phyloP scores from a whole-genome alignment of 2,113 vertebrate genomes.

The Pipa parva region DNA sequence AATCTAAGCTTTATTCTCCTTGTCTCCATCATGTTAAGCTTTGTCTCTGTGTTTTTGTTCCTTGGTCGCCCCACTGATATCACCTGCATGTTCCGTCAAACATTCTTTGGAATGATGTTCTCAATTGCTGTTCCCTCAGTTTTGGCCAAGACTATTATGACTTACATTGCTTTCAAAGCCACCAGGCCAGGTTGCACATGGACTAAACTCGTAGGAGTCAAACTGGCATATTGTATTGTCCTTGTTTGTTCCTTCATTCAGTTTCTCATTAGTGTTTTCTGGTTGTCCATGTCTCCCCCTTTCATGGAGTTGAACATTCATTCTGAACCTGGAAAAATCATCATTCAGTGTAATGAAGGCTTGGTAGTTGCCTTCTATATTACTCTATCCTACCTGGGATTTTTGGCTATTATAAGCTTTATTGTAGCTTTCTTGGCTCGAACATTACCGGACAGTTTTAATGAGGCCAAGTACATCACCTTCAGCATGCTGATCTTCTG shows the following conservation, averaged over 20 bases:
- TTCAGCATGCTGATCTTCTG: no score
- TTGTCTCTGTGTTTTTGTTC: constrained; percentile 6
- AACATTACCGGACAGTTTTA: no score
- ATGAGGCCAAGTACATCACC: no score
- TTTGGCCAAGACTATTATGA: constrained; percentile 28
- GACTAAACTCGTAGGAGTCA: background rate
- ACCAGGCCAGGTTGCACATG: background rate
- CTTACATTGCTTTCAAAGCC: constrained; percentile 19
- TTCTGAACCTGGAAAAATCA: constrained; percentile 4
- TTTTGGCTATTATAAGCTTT: no score
- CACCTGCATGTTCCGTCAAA: constrained; percentile 11
- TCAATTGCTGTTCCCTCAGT: constrained; percentile 13
- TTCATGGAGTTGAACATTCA: constrained; percentile 12
- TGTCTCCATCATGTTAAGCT: constrained; percentile 3
- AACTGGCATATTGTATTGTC: background rate
- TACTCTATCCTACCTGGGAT: no score
- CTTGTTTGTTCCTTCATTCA: background rate
- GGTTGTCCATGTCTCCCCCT: constrained; percentile 24
- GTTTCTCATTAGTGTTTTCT: constrained; percentile 13
- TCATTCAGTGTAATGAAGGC: constrained; percentile 37
- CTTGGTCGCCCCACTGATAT: background rate
- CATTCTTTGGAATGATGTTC: constrained; percentile 1
- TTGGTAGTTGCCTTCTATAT: no score
- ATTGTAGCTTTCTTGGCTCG: no score
- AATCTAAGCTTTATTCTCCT: constrained; percentile 12